These are phyloP conservation scores for Microcaecilia unicolor DNA, from an alignment of 2,797 vertebrate genomes.

Conservation along the genomic window DNA sequence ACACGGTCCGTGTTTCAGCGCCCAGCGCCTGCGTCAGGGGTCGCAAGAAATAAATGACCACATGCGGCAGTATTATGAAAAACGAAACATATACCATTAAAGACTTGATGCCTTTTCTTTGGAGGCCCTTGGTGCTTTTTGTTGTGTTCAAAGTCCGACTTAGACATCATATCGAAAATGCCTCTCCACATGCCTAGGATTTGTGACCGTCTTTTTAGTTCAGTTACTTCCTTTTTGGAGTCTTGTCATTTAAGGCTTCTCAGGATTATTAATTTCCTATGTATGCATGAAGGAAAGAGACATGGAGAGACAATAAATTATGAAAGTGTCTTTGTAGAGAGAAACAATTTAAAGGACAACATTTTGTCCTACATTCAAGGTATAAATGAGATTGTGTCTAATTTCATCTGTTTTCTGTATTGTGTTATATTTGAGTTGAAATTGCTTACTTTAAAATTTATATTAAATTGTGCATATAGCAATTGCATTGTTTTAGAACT, in stretches of 20 bases:
- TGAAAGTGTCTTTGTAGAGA: background rate
- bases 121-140: too few species aligned
- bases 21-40: too few species aligned
- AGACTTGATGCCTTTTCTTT: too few species aligned
- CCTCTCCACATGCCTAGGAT: too few species aligned
- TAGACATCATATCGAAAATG: too few species aligned
- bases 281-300: background rate
- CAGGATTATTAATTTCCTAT: accelerated
- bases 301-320: background rate
- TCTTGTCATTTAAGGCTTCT: too few species aligned
- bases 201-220: accelerated
- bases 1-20: too few species aligned
- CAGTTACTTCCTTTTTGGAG: accelerated
- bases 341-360: accelerated
- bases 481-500: conserved; percentile 21
- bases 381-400: background rate
- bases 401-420: conserved; percentile 13
- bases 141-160: too few species aligned
- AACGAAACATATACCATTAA: too few species aligned
- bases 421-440: conserved; percentile 6
- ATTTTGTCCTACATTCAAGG: background rate
- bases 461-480: conserved; percentile 24
- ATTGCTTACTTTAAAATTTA: conserved; percentile 23
- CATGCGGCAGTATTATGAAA: too few species aligned
- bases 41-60: too few species aligned